Base-by-base conservation (phyloP, 92 coral and sea anemone species). In the Metridium senile region DNA sequence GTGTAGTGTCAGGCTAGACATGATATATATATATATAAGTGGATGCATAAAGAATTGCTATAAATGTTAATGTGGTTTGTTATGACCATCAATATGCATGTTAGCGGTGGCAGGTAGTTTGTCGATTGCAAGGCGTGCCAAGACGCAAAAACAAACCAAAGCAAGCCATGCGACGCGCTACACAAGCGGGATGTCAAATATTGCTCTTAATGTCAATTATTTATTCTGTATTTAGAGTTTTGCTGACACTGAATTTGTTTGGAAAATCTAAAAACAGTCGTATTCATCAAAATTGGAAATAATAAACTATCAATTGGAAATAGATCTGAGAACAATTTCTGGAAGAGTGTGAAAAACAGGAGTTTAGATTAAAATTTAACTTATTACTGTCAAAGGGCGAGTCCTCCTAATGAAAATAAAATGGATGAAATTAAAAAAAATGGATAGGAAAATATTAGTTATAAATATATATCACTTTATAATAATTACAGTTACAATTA, bases 81-180 rank as follows among this genome's bases (percentile, higher is more conserved):
- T 29, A n/a, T 54, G 19, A 20, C 39, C 22, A 30, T 63, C 26
- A 63, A 63, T 63, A 63, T 63, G 69, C 69, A 63, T 31, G 39
- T 4, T 31, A 4, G 69, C 33, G 69, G 45, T 31, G 1, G 17
- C 69, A 63, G 69, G 69, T 63, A 63, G 39, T 1, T 54, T 61
- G 66, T 23, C 32, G 31, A 61, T 21, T 11, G 29, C 69, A 9
- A 63, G 69, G 69, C 43, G 69, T 63, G 69, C 69, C 69, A 63
- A 63, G 27, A 63, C 69, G 69, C 69, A 63, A 28, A 28, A 28
- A 63, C 69, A 63, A 63, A 30, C 39, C 39, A 63, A 63, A 63
- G n/a, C 69, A 4, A 1, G 2, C 26, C 29, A 27, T 13, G 45
- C n/a, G 69, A 31, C 43, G 45, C 69, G 39, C 9, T 29, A 63